Evolutionary conservation across 2,113 vertebrate species (phyloP).

Genomic region (Cyphomyrus discorhynchus): DNA sequence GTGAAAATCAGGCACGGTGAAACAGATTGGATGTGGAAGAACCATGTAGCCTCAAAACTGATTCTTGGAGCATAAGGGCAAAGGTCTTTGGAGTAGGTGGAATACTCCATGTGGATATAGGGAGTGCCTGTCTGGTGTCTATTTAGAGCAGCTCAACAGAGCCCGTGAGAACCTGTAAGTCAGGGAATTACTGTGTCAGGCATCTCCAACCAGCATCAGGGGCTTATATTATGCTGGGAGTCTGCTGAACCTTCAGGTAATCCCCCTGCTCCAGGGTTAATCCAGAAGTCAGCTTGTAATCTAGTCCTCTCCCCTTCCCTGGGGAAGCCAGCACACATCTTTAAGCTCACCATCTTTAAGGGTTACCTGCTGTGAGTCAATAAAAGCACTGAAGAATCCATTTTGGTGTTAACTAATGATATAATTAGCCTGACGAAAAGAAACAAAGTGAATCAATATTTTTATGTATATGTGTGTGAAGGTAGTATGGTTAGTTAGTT

Average conservation of each 20-base stretch:
- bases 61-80: not conserved
- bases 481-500: not conserved
- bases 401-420: not conserved
- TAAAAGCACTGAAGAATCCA: not conserved
- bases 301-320: not conserved
- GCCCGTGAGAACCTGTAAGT: not conserved
- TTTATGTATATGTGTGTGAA: not conserved
- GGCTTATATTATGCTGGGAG: not conserved
- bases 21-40: not conserved
- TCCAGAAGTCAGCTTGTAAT: not conserved
- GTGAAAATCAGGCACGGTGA: not conserved
- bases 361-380: not conserved
- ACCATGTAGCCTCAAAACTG: not conserved
- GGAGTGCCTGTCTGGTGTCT: not conserved
- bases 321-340: not conserved
- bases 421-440: not conserved
- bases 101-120: not conserved
- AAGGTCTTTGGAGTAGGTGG: not conserved
- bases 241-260: not conserved
- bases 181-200: not conserved
- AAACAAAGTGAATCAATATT: not conserved
- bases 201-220: not conserved
- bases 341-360: not conserved
- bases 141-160: not conserved
- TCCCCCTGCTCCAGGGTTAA: not conserved